Conservation (phyloP, 2,888 invertebrate species). For the Unio delphinus region DNA sequence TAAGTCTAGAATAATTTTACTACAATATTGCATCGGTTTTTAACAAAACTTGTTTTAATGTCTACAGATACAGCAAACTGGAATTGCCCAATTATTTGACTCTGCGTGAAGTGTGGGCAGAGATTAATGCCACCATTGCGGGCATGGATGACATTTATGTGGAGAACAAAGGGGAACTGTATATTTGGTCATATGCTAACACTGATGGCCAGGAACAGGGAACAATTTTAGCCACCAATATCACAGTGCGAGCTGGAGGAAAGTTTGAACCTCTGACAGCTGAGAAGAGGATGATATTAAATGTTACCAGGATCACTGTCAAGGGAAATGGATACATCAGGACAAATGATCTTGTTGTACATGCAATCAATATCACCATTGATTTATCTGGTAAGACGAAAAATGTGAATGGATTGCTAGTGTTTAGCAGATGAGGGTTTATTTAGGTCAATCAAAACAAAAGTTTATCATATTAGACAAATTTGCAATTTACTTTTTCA, state of each 20-base stretch:
- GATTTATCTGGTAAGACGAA: conserved; percentile 49
- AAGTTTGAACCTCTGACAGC: conserved; percentile 48
- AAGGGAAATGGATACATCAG: conserved; percentile 53
- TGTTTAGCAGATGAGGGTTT: too few relatives aligned
- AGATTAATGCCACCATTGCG: conserved; percentile 51
- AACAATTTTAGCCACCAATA: conserved; percentile 33
- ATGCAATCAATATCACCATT: conserved; percentile 49
- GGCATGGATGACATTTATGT: conserved; percentile 44
- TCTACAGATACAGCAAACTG: conserved; percentile 35
- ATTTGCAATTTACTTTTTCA: too few relatives aligned
- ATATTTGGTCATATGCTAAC: conserved; percentile 53
- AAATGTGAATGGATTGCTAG: too few relatives aligned
- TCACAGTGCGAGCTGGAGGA: conserved; percentile 54
- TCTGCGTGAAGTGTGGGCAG: conserved; percentile 51
- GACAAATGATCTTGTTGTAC: conserved; percentile 43
- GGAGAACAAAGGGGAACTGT: conserved; percentile 49
- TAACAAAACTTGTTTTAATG: too few relatives aligned
- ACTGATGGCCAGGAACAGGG: conserved; percentile 38
- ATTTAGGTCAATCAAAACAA: too few relatives aligned
- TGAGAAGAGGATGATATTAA: conserved; percentile 28
- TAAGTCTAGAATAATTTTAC: too few relatives aligned
- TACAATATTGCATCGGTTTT: too few relatives aligned
- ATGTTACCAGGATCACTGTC: conserved; percentile 32
- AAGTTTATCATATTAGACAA: too few relatives aligned
- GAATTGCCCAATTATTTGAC: conserved; percentile 42